Evolutionary conservation across 2,888 invertebrate genomes (phyloP).

Genomic region (Phrixothrix hirtus): DNA sequence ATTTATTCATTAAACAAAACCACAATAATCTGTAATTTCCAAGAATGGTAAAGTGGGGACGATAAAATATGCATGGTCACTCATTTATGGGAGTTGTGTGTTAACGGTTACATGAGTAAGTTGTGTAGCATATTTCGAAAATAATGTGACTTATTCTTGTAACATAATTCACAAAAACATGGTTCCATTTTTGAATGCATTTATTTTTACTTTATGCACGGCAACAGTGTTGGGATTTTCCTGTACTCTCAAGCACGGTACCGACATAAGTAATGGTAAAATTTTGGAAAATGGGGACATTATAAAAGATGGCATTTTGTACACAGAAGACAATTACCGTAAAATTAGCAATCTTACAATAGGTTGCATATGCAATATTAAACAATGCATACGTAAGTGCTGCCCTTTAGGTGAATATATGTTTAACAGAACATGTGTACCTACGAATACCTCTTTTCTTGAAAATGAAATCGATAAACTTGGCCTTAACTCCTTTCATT

Average conservation of each 20-base stretch:
- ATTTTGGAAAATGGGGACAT: slow-evolving; percentile 7
- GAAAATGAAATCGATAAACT: neutral
- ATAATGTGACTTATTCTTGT: no score
- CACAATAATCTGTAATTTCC: no score
- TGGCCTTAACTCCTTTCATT: neutral
- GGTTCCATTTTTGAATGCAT: no score
- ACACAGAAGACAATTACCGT: neutral
- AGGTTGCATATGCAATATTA: slow-evolving; percentile 18
- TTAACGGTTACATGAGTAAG: no score
- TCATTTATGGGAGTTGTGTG: no score
- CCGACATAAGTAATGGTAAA: slow-evolving; percentile 14
- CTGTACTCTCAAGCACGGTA: slow-evolving; percentile 5
- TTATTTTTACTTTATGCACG: no score
- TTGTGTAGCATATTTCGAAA: no score
- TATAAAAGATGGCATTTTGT: slow-evolving; percentile 8
- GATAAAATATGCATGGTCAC: no score
- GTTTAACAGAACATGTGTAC: slow-evolving; percentile 11
- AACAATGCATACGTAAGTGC: slow-evolving; percentile 18
- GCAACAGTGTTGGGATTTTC: no score
- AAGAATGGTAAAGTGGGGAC: no score
- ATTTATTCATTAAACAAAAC: no score
- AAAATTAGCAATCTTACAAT: slow-evolving; percentile 1
- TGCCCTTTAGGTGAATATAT: slow-evolving; percentile 22
- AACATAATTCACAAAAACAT: no score
- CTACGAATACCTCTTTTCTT: slow-evolving; percentile 3